phyloP scores from a whole-genome alignment of 2,113 vertebrate species.

The Petrocephalus microphthalmus region DNA sequence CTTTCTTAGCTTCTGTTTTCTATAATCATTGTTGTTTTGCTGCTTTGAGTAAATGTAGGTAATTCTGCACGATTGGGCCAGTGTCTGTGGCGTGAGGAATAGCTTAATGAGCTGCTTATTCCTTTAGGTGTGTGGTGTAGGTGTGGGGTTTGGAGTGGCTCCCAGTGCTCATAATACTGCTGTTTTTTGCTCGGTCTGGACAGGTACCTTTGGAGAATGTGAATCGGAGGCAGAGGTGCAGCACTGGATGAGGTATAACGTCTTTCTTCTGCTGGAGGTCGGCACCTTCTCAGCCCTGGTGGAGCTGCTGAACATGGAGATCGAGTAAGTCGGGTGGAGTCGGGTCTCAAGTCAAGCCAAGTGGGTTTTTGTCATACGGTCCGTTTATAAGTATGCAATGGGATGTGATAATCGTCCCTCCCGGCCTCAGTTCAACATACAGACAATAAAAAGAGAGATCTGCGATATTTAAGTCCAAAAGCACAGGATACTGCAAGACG shows the following conservation, averaged over 20 bases:
- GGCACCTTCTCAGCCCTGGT: constrained; percentile 90
- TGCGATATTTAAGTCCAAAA: neutral
- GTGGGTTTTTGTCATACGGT: neutral
- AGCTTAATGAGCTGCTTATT: neutral
- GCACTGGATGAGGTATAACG: constrained; percentile 91
- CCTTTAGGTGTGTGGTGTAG: neutral
- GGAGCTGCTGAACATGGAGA: constrained; percentile 98
- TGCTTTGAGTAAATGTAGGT: neutral
- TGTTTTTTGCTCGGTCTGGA: neutral
- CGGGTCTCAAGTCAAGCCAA: neutral
- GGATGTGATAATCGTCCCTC: neutral
- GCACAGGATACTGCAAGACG: neutral
- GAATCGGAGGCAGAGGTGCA: constrained; percentile 82
- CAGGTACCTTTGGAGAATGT: constrained; percentile 94
- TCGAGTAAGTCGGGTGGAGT: constrained; percentile 74
- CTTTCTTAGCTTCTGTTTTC: neutral
- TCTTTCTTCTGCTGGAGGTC: constrained; percentile 85
- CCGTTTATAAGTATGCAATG: neutral
- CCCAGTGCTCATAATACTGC: neutral
- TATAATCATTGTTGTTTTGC: neutral
- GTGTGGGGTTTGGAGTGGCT: neutral
- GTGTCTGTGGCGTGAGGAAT: neutral
- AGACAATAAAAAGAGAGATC: neutral
- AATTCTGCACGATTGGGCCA: neutral
- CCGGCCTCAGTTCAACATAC: neutral